Evolutionary conservation across 2,113 vertebrate genomes (phyloP), one percentile per base, ranked within the genome.

Genomic region (Malurus melanocephalus): DNA sequence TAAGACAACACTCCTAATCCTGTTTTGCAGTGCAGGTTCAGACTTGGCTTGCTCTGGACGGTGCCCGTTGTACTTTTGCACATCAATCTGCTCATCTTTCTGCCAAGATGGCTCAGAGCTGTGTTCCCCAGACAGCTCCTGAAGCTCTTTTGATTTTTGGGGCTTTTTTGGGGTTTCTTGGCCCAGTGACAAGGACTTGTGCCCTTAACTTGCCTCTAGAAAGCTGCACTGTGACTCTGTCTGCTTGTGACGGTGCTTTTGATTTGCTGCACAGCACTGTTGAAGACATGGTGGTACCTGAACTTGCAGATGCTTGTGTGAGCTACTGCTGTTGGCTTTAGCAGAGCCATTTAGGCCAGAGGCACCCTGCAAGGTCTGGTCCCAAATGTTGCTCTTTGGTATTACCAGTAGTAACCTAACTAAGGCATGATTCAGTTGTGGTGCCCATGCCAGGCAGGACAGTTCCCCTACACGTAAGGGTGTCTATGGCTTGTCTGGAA

Each of bases 401-500:
- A 52, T 76, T 38, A 40, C 17, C 55, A 27, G 28, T 13, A 66
- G 46, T 83, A 43, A 65, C 80, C 73, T 84, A 74, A 71, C 12
- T 57, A 49, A 64, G 27, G 4, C 7, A 0, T 28, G 30, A 40
- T 24, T 24, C 33, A 5, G 9, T 40, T 80, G 46, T 55, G 51
- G 9, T 68, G 35, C 52, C 76, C 5, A 0, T 45, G 35, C 12
- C 33, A 35, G 66, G 32, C 49, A 56, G 38, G 33, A 51, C 35
- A 46, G 33, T 40, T 68, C 10, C 7, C 22, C 19, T 38, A 2
- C 24, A 10, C 0, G 1, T 26, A 19, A 65, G 16, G 21, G 26
- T 81, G 43, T 65, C 38, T 55, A 0, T 56, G 32, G 46, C 56
- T 76, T 88, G n/a, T 28, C 40, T 66, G 42, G 55, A 85, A 79